phyloP scores from a whole-genome alignment of 2,888 invertebrate genomes.

The Chrysolina oricalcia region DNA sequence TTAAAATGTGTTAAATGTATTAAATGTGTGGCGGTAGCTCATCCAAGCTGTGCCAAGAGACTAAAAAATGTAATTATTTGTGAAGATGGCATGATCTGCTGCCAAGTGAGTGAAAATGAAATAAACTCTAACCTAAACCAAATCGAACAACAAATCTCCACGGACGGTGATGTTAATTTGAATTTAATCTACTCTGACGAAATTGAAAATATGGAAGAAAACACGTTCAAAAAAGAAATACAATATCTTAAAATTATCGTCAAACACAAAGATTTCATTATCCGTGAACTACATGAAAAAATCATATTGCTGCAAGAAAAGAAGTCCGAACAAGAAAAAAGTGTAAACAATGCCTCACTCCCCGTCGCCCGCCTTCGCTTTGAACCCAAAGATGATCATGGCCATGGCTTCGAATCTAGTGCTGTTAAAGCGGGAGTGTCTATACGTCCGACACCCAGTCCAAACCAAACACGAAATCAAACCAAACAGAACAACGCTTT shows the following conservation, averaged over 20 bases:
- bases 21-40: neutral
- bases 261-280: constrained; percentile 4
- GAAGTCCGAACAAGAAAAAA: neutral
- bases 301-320: neutral
- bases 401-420: neutral
- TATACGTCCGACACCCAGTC: neutral
- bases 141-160: neutral
- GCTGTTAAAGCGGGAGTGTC: neutral
- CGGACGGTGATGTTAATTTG: neutral
- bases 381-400: too few species aligned
- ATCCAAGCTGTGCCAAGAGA: constrained; percentile 5
- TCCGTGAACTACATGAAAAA: constrained; percentile 2
- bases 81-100: too few species aligned
- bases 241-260: neutral
- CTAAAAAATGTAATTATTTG: neutral
- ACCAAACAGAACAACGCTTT: neutral
- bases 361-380: neutral
- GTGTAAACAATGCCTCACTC: neutral
- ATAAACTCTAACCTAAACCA: neutral
- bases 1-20: neutral
- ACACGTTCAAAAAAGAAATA: neutral
- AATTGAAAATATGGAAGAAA: too few species aligned
- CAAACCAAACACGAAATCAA: neutral
- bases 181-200: neutral
- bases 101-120: neutral